Conservation (phyloP, 2,797 vertebrate genomes). For the Etheostoma nigrum region DNA sequence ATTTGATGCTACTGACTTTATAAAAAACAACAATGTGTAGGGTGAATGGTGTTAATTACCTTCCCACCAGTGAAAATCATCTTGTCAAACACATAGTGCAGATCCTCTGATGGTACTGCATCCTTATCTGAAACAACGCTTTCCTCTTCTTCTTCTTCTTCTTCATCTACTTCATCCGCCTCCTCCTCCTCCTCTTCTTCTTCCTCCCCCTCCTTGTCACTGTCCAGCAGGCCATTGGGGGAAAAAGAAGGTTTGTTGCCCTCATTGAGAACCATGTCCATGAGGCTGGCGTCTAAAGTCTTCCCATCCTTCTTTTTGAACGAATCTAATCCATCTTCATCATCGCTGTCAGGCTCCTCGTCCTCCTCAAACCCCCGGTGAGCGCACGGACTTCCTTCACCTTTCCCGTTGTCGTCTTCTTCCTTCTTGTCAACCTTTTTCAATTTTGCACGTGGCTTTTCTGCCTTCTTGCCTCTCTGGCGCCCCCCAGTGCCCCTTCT, state of each 20-base stretch:
- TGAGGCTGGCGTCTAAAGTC: constrained; percentile 59
- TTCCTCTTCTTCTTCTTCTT: constrained; percentile 62
- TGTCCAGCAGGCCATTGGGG: constrained; percentile 85
- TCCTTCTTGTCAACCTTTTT: constrained; percentile 20
- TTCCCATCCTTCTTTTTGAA: constrained; percentile 54
- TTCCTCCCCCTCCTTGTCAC: constrained; percentile 74
- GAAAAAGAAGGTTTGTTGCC: constrained; percentile 78
- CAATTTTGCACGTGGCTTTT: constrained; percentile 18
- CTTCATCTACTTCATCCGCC: constrained; percentile 41
- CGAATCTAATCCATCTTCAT: constrained; percentile 56
- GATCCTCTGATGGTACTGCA: constrained; percentile 84
- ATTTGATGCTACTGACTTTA: too few species aligned
- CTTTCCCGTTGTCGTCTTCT: neutral
- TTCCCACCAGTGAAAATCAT: constrained; percentile 98
- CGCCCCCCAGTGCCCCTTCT: constrained; percentile 78
- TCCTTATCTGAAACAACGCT: constrained; percentile 68
- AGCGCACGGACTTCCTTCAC: neutral
- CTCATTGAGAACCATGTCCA: constrained; percentile 69
- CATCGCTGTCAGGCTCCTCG: constrained; percentile 60
- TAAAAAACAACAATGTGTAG: neutral
- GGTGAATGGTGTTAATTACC: constrained; percentile 78
- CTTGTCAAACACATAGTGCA: constrained; percentile 95
- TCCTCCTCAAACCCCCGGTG: constrained; percentile 48
- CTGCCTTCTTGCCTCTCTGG: constrained; percentile 59
- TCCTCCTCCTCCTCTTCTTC: constrained; percentile 65